phyloP scores from a whole-genome alignment of 2,797 vertebrate species.

The Schizopygopsis pylzovi region DNA sequence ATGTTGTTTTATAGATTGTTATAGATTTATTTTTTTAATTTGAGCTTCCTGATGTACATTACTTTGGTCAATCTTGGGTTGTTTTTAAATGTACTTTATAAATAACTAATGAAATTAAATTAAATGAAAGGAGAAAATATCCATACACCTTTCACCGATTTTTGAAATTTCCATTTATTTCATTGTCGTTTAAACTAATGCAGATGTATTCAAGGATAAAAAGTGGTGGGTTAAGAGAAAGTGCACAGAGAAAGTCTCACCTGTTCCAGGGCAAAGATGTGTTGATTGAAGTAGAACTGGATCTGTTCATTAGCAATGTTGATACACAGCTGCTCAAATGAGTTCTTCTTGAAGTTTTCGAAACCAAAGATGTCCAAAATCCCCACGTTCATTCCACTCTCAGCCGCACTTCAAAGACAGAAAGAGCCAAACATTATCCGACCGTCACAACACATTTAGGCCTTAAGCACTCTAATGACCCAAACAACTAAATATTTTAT shows the following conservation, averaged over 20 bases:
- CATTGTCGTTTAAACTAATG: background rate
- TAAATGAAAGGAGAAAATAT: background rate
- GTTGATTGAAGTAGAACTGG: slow-evolving; percentile 99
- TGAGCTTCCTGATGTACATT: too few species aligned
- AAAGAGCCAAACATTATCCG: slow-evolving; percentile 57
- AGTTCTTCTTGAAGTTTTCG: slow-evolving; percentile 97
- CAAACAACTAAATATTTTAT: slow-evolving; percentile 35
- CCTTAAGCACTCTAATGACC: slow-evolving; percentile 34
- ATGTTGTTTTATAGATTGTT: too few species aligned
- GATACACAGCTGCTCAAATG: slow-evolving; percentile 98
- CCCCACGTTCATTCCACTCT: slow-evolving; percentile 93
- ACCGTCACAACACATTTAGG: slow-evolving; percentile 12
- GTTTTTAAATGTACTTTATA: too few species aligned
- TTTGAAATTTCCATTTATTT: background rate
- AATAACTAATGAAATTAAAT: too few species aligned
- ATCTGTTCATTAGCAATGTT: slow-evolving; percentile 99
- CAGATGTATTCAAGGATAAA: background rate
- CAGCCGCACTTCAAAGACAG: slow-evolving; percentile 81
- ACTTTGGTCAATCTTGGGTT: too few species aligned
- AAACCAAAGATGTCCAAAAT: slow-evolving; percentile 99
- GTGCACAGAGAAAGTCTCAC: slow-evolving; percentile 71
- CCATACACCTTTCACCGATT: background rate
- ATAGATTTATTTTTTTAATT: too few species aligned
- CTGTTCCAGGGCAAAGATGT: slow-evolving; percentile 97
- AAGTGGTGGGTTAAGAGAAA: slow-evolving; percentile 2